Percentiles rank a stretch among this genome's conserved stretches.
These are phyloP conservation scores for Alosa sapidissima DNA, from an alignment of 2,797 vertebrate genomes.

Conservation along the genomic window DNA sequence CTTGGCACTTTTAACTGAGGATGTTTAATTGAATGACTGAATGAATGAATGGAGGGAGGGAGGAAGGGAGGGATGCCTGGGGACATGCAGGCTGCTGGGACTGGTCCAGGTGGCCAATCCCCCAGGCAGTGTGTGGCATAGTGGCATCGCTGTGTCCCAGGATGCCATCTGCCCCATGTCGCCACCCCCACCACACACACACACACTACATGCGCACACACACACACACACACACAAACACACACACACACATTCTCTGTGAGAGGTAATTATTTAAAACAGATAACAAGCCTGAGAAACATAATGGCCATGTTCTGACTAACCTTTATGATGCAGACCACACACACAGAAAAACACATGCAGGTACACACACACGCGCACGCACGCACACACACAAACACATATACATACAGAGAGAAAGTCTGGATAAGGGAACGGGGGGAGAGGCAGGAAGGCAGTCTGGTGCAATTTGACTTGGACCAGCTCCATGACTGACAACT, in stretches of 20 bases:
- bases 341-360: background rate
- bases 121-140: background rate
- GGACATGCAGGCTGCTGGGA: background rate
- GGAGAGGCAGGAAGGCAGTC: background rate
- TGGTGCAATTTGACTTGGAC: background rate
- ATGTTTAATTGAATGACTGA: background rate
- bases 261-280: slow-evolving; percentile 29
- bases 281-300: slow-evolving; percentile 35
- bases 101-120: slow-evolving; percentile 7
- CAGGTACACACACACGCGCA: slow-evolving; percentile 3
- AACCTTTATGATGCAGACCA: background rate
- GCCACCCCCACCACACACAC: background rate
- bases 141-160: background rate
- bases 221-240: background rate
- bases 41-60: background rate
- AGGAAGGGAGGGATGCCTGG: background rate
- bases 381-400: slow-evolving; percentile 13
- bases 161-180: background rate
- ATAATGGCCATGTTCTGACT: background rate
- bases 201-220: background rate
- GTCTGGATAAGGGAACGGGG: background rate
- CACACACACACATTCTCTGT: background rate
- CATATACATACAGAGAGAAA: background rate
- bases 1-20: background rate
- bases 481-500: background rate